phyloP scores from a whole-genome alignment of 2,113 vertebrate species.

The Microcebus lehilahytsara region DNA sequence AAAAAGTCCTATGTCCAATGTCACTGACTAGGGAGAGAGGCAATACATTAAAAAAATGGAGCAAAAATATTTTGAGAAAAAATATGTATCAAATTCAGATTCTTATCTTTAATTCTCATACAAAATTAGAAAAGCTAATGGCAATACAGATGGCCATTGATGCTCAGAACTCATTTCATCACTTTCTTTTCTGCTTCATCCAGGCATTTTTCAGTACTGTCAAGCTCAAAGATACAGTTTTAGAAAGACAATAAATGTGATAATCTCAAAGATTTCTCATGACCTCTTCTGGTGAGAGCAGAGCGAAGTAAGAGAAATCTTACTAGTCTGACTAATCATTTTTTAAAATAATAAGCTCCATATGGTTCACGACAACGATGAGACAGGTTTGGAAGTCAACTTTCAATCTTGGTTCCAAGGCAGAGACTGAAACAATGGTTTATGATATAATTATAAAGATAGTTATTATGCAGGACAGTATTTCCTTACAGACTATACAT shows the following conservation, averaged over 20 bases:
- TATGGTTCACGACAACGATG: neutral
- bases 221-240: constrained; percentile 6
- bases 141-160: neutral
- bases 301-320: neutral
- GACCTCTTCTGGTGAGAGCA: constrained; percentile 28
- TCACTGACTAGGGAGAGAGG: neutral
- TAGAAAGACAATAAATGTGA: constrained; percentile 6
- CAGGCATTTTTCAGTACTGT: neutral
- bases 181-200: neutral
- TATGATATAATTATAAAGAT: neutral
- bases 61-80: neutral
- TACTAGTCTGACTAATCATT: neutral
- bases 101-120: neutral
- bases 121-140: neutral
- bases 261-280: constrained; percentile 48
- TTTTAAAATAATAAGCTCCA: constrained; percentile 16
- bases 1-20: neutral
- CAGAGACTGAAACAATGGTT: neutral
- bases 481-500: constrained; percentile 41
- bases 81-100: neutral
- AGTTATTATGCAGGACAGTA: neutral
- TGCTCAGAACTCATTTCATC: neutral
- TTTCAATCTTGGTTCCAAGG: neutral
- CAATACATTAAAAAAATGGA: neutral
- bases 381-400: neutral